A percentile compares a stretch with the other conserved stretches of the same genome.
Conservation (phyloP, 2,797 vertebrate genomes). For the Siniperca scherzeri region DNA sequence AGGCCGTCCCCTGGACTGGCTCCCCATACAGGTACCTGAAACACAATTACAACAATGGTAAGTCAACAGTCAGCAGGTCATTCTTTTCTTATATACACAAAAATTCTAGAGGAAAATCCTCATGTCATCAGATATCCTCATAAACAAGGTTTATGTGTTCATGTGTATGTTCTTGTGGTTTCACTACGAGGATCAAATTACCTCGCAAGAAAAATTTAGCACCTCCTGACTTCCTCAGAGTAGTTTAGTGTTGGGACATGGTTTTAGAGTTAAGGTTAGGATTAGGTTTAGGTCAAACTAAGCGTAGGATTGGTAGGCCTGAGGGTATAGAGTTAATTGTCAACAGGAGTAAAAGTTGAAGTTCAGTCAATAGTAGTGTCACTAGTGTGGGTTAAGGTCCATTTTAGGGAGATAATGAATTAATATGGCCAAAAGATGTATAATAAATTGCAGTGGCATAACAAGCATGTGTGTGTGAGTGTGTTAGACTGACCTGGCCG, state of each 20-base stretch:
- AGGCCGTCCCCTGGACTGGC: conserved; percentile 82
- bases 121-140: neutral
- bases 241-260: neutral
- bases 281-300: neutral
- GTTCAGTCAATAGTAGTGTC: neutral
- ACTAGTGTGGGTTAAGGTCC: neutral
- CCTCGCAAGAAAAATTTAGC: neutral
- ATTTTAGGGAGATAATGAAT: neutral
- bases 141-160: too few species aligned
- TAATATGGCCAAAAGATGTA: too few species aligned
- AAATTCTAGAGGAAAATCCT: neutral
- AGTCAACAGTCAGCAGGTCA: neutral
- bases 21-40: conserved; percentile 82
- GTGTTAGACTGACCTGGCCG: conserved; percentile 74
- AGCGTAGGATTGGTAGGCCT: neutral
- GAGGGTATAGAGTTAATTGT: neutral
- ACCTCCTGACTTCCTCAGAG: neutral
- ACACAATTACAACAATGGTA: neutral
- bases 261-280: neutral
- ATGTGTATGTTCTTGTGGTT: neutral
- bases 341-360: neutral
- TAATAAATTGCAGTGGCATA: neutral
- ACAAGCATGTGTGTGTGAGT: neutral
- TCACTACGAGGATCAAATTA: too few species aligned
- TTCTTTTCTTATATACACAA: neutral